Evolutionary conservation across 1,140 invertebrate genomes (phyloP).

Genomic region (Papilio xuthus): DNA sequence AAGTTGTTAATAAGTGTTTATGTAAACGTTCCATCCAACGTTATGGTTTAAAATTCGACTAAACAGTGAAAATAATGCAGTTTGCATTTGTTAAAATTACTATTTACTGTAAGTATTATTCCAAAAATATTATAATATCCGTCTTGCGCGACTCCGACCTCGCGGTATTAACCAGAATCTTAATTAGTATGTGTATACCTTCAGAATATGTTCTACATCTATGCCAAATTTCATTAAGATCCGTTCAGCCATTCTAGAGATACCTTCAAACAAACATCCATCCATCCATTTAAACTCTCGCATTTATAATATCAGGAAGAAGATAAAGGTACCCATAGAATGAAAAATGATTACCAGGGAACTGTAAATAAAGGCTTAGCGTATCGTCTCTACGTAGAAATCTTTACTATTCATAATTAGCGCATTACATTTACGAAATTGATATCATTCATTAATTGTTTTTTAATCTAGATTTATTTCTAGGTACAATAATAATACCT

Average conservation of each 20-base stretch:
- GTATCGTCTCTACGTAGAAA: not conserved
- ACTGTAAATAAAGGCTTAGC: not conserved
- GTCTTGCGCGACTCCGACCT: too few relatives aligned
- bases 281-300: too few relatives aligned
- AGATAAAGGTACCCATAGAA: not conserved
- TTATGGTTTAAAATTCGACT: not conserved
- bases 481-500: constrained; percentile 41
- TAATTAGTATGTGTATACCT: too few relatives aligned
- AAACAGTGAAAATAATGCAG: constrained; percentile 24
- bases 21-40: not conserved
- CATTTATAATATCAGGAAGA: too few relatives aligned
- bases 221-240: too few relatives aligned
- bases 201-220: too few relatives aligned
- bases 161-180: not conserved
- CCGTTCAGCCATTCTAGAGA: too few relatives aligned
- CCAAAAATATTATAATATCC: not conserved
- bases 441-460: not conserved
- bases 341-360: not conserved
- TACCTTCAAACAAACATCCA: too few relatives aligned
- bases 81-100: not conserved
- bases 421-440: not conserved
- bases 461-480: constrained; percentile 35
- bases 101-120: constrained; percentile 30
- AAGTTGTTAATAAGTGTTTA: constrained; percentile 29
- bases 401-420: not conserved